These are phyloP conservation scores for Epizoanthus scotinus DNA, from an alignment of 92 coral and sea anemone species.

Conservation along the genomic window DNA sequence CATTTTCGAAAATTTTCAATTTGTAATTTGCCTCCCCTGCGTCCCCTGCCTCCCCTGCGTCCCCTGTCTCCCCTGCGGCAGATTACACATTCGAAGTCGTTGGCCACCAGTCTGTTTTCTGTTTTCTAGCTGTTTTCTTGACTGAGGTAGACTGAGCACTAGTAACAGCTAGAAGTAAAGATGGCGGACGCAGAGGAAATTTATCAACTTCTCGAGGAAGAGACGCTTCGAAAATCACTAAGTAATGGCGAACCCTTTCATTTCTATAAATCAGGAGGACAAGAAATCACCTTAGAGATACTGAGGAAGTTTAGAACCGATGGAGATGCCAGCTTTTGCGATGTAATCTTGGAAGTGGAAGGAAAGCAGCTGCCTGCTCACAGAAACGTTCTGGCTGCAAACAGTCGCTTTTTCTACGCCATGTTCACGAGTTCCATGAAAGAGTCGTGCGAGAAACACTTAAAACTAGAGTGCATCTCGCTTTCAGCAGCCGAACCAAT, in stretches of 20 bases:
- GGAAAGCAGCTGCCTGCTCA: slow-evolving; percentile 69
- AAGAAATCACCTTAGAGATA: background rate
- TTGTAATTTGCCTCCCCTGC: too few species aligned
- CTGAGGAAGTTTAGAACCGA: slow-evolving; percentile 64
- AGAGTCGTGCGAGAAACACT: slow-evolving; percentile 61
- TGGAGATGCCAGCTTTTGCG: slow-evolving; percentile 82
- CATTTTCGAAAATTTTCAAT: too few species aligned
- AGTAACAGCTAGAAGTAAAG: background rate
- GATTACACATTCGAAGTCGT: too few species aligned
- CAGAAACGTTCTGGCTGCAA: slow-evolving; percentile 79
- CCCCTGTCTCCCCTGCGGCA: too few species aligned
- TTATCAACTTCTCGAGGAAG: background rate
- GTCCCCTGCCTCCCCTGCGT: too few species aligned
- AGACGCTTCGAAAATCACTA: background rate
- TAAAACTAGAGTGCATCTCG: slow-evolving; percentile 58
- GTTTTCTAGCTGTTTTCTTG: too few species aligned
- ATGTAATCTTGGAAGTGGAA: slow-evolving; percentile 71
- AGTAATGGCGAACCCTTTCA: background rate
- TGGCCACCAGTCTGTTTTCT: too few species aligned
- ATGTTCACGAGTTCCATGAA: slow-evolving; percentile 86
- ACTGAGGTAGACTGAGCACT: background rate
- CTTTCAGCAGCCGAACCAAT: slow-evolving; percentile 61
- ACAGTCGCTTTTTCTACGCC: slow-evolving; percentile 74
- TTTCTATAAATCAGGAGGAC: background rate
- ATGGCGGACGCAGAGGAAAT: slow-evolving; percentile 26